These are phyloP conservation scores for Aurelia coerulea DNA, from an alignment of 30 jellyfish, hydroid and myxozoan species.

Conservation along the genomic window DNA sequence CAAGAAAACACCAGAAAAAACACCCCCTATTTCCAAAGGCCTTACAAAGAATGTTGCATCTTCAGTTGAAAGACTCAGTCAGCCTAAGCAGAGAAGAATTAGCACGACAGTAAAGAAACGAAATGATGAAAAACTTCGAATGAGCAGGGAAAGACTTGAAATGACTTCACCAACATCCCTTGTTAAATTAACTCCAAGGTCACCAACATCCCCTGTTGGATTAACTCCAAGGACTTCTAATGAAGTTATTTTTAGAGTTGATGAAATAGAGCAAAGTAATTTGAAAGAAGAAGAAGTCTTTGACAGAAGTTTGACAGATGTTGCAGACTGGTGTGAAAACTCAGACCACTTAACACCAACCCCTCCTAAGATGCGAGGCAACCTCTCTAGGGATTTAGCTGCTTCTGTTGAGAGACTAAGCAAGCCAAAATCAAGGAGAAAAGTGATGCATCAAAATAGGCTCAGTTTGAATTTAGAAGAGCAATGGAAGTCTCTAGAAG, in stretches of 20 bases:
- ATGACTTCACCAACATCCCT: conserved; percentile 1
- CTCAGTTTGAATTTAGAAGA: conserved; percentile 69
- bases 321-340: not conserved
- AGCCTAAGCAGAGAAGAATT: conserved; percentile 45
- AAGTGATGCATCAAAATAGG: conserved; percentile 58
- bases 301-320: not conserved
- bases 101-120: not conserved
- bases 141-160: conserved; percentile 24
- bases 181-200: not conserved
- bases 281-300: not conserved
- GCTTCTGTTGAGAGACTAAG: conserved; percentile 77
- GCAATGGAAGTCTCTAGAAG: conserved; percentile 59
- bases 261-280: too few relatives aligned
- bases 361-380: not conserved
- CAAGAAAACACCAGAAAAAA: not conserved
- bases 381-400: conserved; percentile 39
- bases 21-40: not conserved
- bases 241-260: not conserved
- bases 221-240: not conserved
- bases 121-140: not conserved
- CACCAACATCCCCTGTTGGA: not conserved
- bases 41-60: conserved; percentile 54
- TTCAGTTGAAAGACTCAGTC: conserved; percentile 70
- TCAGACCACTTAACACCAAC: not conserved
- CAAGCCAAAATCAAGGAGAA: conserved; percentile 54